Evolutionary conservation across 2,888 invertebrate species (phyloP), one percentile per base, ranked within the genome.

Genomic region (Stenurella melanura): DNA sequence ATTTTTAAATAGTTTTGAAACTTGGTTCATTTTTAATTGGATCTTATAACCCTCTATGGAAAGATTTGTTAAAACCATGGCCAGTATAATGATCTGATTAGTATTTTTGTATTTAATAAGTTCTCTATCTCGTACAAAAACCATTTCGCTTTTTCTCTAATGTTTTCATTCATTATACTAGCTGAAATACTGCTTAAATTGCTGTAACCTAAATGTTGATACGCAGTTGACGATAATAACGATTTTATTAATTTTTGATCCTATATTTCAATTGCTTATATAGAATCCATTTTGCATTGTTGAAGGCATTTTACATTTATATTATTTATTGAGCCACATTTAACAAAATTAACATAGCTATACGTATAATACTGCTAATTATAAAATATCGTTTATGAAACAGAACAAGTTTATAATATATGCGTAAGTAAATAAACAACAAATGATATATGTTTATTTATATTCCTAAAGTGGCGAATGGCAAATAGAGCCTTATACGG

Each of bases 241-340:
- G 34, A 66, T 42, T 18, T 42, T 61, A 60, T 58, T 38, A 42
- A n/a, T 56, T 61, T 19, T 60, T 30, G 15, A 57, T 67, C 19
- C 54, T 63, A 57, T 67, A 73, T 66, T 50, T 66, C 10, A 64
- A 60, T 26, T 38, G 15, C 67, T 73, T 56, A 73, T 70, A 38
- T 78, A 82, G 50, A 76, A 80, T 86, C 86, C 81, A 85, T 84
- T 86, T 87, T 86, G 87, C 87, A 87, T 87, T 87, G 87, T 87
- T 87, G 86, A 86, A 87, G 87, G 87, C 87, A 87, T 81, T 85
- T 79, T 78, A 84, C 82, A 84, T 81, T 79, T 80, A 84, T 80
- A 80, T 84, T 81, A 78, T 78, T 77, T 77, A 81, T 85, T 86
- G 86, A 86, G 86, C 86, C 83, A 82, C 81, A 84, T 83, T 78